Conservation (phyloP, 92 coral and sea anemone genomes). For the Muricea muricata region DNA sequence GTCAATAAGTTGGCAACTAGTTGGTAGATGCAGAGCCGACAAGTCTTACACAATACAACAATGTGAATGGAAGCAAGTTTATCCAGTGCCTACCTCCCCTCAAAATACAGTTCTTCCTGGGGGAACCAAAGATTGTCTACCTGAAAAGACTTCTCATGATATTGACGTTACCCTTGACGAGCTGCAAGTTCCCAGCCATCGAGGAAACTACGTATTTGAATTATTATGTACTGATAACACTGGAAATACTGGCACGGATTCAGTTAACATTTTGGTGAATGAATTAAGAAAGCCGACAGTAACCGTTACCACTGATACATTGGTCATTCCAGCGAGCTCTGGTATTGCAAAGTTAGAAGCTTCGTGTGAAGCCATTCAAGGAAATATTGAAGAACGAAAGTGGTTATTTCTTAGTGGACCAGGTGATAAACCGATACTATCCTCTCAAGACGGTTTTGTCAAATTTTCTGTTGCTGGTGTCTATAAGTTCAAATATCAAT, state of each 20-base stretch:
- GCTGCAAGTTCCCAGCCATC: neutral
- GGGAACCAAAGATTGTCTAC: neutral
- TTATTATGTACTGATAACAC: conserved; percentile 1
- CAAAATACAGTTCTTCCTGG: neutral
- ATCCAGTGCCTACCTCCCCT: neutral
- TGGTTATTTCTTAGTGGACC: neutral
- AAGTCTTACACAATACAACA: neutral
- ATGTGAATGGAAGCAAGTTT: conserved; percentile 12
- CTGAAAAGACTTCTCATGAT: neutral
- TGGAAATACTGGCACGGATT: neutral
- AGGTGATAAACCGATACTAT: neutral
- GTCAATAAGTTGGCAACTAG: neutral
- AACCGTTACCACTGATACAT: no score
- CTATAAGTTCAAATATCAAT: neutral
- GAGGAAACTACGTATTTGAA: conserved; percentile 11
- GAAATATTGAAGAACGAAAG: neutral
- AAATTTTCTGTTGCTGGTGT: neutral
- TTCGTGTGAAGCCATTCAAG: neutral
- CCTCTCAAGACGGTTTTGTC: neutral
- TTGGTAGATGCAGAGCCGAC: neutral
- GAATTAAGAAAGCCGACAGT: neutral
- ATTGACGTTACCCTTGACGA: neutral
- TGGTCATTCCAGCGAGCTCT: neutral
- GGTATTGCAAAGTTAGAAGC: neutral
- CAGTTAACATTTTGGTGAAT: neutral